Evolutionary conservation across 2,113 vertebrate genomes (phyloP).

Genomic region (Phainopepla nitens): DNA sequence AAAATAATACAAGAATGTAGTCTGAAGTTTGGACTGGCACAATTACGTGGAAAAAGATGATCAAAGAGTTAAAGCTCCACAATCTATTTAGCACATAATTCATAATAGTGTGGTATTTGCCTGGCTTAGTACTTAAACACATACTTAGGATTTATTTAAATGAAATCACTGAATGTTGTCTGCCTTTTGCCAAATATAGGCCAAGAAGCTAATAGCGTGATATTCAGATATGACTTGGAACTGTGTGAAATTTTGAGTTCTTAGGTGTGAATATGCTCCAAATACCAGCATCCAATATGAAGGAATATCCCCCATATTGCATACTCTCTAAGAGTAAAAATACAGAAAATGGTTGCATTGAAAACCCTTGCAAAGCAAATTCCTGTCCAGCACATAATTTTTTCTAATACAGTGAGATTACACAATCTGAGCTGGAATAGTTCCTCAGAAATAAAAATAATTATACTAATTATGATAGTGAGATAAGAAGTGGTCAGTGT

Average conservation of each 20-base stretch:
- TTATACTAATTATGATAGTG: background rate
- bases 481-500: background rate
- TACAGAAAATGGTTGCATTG: background rate
- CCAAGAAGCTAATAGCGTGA: background rate
- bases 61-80: background rate
- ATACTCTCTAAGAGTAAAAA: background rate
- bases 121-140: slow-evolving; percentile 1
- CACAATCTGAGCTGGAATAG: background rate
- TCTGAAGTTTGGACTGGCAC: slow-evolving; percentile 25
- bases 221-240: background rate
- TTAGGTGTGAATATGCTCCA: background rate
- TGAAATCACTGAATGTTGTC: background rate
- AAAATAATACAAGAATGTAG: background rate
- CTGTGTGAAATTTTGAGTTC: background rate
- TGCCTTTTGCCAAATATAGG: background rate
- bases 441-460: background rate
- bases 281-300: background rate
- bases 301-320: background rate
- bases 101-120: background rate
- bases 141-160: slow-evolving; percentile 4
- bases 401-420: background rate
- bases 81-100: background rate
- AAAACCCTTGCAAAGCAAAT: background rate
- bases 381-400: background rate
- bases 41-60: background rate